phyloP scores from a whole-genome alignment of 2,797 vertebrate genomes.

The Pseudochirops corinnae region DNA sequence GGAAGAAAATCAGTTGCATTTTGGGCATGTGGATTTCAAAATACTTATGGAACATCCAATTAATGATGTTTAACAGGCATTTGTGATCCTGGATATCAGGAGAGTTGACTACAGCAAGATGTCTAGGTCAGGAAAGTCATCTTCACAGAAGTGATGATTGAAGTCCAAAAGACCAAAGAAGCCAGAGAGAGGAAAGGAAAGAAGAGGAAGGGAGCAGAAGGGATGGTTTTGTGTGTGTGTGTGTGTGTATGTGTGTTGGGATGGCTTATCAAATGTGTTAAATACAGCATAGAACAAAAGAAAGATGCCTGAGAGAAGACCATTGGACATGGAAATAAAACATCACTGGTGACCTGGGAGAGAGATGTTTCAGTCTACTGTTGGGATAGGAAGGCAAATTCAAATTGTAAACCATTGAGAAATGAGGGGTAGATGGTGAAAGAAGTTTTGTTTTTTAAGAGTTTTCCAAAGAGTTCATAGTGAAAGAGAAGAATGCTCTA shows the following conservation, averaged over 20 bases:
- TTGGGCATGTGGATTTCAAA: not conserved
- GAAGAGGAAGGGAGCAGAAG: not conserved
- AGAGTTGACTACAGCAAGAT: not conserved
- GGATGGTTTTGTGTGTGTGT: not conserved
- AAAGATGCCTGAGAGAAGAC: not conserved
- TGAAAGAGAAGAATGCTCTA: not conserved
- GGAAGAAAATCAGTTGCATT: not conserved
- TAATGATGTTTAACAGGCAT: not conserved
- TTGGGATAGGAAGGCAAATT: not conserved
- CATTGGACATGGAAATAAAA: not conserved
- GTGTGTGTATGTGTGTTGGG: not conserved
- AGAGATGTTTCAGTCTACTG: not conserved
- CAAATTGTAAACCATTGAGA: not conserved
- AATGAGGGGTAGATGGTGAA: not conserved
- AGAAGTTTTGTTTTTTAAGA: not conserved
- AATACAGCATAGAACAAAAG: not conserved
- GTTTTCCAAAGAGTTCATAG: not conserved
- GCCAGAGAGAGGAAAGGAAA: not conserved
- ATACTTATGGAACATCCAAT: not conserved
- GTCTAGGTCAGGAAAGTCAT: not conserved
- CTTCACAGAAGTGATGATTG: not conserved
- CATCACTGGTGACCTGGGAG: not conserved
- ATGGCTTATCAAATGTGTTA: not conserved
- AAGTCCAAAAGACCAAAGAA: not conserved
- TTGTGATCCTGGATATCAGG: not conserved